These are phyloP conservation scores for Selene dorsalis DNA, from an alignment of 2,797 vertebrate species.

Conservation along the genomic window DNA sequence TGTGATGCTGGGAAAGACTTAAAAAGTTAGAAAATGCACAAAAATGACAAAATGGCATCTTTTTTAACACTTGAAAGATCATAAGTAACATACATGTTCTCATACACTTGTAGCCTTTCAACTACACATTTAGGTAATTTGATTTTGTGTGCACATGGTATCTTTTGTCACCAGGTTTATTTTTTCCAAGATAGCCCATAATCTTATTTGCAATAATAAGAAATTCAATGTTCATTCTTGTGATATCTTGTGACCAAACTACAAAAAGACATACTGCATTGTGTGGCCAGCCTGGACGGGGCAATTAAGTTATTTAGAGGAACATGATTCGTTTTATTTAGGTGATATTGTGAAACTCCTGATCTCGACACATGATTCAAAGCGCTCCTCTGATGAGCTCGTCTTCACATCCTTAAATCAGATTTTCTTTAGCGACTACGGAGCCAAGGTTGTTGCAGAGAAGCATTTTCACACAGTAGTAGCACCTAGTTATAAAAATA, in stretches of 20 bases:
- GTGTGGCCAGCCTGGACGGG: conserved; percentile 10
- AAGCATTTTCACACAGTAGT: neutral
- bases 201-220: conserved; percentile 64
- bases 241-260: conserved; percentile 53
- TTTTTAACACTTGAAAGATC: neutral
- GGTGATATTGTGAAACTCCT: conserved; percentile 23
- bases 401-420: conserved; percentile 13
- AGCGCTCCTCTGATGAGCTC: conserved; percentile 1
- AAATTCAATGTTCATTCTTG: conserved; percentile 31
- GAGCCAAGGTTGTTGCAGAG: neutral
- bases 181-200: conserved; percentile 23
- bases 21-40: neutral
- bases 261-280: conserved; percentile 32
- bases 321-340: conserved; percentile 39
- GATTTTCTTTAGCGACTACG: conserved; percentile 15
- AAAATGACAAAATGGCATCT: neutral
- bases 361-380: conserved; percentile 19
- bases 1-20: no score
- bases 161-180: conserved; percentile 29
- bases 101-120: neutral
- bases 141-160: conserved; percentile 22
- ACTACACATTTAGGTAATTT: conserved; percentile 36
- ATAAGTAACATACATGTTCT: neutral
- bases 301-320: conserved; percentile 28
- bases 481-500: neutral